Evolutionary conservation across 2,888 invertebrate genomes (phyloP), one percentile per base, ranked within the genome.

Genomic region (Noctua pronuba): DNA sequence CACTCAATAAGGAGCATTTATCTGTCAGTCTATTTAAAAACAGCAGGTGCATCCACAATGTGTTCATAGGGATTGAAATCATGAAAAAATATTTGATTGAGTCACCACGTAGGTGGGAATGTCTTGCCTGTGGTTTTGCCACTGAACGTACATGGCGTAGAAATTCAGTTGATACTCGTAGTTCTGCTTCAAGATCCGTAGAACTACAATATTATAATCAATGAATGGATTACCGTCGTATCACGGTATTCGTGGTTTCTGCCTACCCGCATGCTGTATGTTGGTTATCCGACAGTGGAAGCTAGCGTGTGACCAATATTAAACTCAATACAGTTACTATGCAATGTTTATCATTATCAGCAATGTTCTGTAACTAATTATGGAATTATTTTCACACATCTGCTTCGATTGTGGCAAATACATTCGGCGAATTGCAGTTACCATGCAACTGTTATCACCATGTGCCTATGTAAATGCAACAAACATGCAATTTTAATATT

Each of bases 311-410:
- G 38, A 18, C n/a, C 49, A 83, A 70, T 67, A 55, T 24, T 68
- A 52, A 52, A 75, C 55, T 16, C 18, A 49, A 31, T 78, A 46
- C 62, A 62, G 79, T 81, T 71, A 46, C 79, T 41, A 81, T 71
- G 79, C 84, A 78, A 49, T 18, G 28, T 24, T 46, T 71, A 79
- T 83, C 70, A 60, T 46, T 60, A 67, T 46, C 70, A 44, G 38
- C 31, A 58, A 69, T 44, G 64, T 55, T 46, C 58, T 60, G 41
- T 67, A 13, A 77, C 38, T 80, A 83, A 80, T 71, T 64, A 71
- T 68, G 28, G 71, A 83, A 0, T 46, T 70, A 66, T 83, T 52
- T 82, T 66, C 69, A 44, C 77, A 70, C 83, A 66, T 80, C n/a
- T 77, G 78, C 18, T 69, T 38, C 38, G 49, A 81, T 52, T 69